Evolutionary conservation across 2,797 vertebrate genomes (phyloP).

Genomic region (Brachymystax lenok): DNA sequence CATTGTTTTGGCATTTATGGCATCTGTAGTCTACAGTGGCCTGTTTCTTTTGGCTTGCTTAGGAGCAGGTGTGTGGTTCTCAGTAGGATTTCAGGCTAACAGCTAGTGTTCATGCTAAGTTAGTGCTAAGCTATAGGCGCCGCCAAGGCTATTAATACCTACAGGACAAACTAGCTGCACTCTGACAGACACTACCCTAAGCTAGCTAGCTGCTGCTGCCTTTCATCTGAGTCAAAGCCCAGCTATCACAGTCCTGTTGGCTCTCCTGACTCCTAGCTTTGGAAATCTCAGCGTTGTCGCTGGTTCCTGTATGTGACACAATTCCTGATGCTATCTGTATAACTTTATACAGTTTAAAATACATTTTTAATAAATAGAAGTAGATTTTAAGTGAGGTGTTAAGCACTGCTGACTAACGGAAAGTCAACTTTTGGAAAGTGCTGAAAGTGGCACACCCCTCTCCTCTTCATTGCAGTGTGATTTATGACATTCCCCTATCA

Average conservation of each 20-base stretch:
- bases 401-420: not conserved
- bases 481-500: not conserved
- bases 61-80: slow-evolving; percentile 52
- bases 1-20: not conserved
- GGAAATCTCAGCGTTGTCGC: too few species aligned
- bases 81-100: slow-evolving; percentile 57
- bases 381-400: too few species aligned
- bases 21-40: not conserved
- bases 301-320: too few species aligned
- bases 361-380: too few species aligned
- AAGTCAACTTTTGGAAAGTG: not conserved
- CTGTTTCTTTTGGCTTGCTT: slow-evolving; percentile 6
- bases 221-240: slow-evolving; percentile 55
- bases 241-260: slow-evolving; percentile 27
- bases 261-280: not conserved
- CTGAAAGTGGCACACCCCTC: not conserved
- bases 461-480: not conserved
- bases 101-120: slow-evolving; percentile 28
- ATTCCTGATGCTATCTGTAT: too few species aligned
- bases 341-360: too few species aligned
- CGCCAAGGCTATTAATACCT: slow-evolving; percentile 68
- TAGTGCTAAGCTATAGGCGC: slow-evolving; percentile 63
- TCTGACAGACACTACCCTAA: slow-evolving; percentile 46
- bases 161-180: slow-evolving; percentile 48
- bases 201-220: slow-evolving; percentile 44